Evolutionary conservation across 2,113 vertebrate genomes (phyloP), one percentile per base, ranked within the genome.

Genomic region (Micromys minutus): DNA sequence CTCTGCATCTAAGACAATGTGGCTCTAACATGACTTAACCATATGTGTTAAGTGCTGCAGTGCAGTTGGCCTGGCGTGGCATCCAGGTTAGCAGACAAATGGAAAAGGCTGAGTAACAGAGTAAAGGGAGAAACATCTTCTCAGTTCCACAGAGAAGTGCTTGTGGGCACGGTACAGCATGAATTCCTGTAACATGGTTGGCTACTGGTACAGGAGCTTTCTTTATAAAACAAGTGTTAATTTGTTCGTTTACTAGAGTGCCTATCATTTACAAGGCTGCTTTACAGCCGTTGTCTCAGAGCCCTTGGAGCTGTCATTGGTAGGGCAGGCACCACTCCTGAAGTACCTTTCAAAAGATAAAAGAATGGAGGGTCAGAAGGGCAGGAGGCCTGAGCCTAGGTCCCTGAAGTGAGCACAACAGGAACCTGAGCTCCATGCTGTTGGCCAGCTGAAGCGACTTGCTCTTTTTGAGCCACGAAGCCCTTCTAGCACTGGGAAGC

Each of bases 21-120:
- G 29, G 17, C 45, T 63, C 55, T 6, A 79, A 57, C 21, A 85
- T 76, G 10, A 16, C 83, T 80, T 90, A 88, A 81, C 3, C 63
- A 57, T 55, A 90, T 81, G 55, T 10, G 45, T 52, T 89, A 90
- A 87, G 6, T 90, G 84, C 93, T 90, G 26, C 45, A 94, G 89
- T 65, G 63, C 47, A 95, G 83, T 11, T 87, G 61, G 76, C 9
- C 69, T 57, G 21, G 45, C 65, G 83, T 59, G 55, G 29, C 42
- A 65, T 2, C 31, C 1, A 50, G 34, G 75, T 91, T 83, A 87
- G 50, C 9, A 52, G 31, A 50, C 45, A 45, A 26, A 72, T 90
- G 11, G 31, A 91, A 93, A 91, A 75, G 31, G 42, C 2, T 87
- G 31, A 85, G 5, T 12, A 76, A 85, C 1, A 88, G 45, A 86